Percentiles rank a stretch among this genome's conserved stretches.
Conservation (phyloP, 1,140 invertebrate species). For the Odontomachus brunneus region DNA sequence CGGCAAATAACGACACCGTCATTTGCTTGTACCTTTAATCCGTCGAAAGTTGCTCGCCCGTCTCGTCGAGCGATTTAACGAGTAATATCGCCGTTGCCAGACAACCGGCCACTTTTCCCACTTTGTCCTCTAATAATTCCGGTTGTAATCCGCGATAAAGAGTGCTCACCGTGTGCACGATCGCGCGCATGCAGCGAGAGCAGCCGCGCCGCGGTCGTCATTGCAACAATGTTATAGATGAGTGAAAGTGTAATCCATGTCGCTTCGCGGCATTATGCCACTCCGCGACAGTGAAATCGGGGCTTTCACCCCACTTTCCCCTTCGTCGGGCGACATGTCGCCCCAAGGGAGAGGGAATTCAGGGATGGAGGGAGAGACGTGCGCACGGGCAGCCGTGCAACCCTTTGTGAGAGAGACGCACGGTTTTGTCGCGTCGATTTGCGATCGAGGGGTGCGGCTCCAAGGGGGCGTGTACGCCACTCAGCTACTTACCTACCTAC, state of each 20-base stretch:
- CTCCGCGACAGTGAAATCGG: conserved; percentile 21
- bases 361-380: conserved; percentile 1
- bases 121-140: too few relatives aligned
- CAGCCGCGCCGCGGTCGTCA: neutral
- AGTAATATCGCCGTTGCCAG: too few relatives aligned
- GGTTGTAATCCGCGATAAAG: neutral
- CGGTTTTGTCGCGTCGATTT: conserved; percentile 58
- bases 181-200: neutral
- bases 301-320: conserved; percentile 27
- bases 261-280: conserved; percentile 10
- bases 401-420: conserved; percentile 39
- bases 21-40: too few relatives aligned
- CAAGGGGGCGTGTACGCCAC: conserved; percentile 73
- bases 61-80: too few relatives aligned
- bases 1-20: too few relatives aligned
- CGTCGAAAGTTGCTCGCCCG: too few relatives aligned
- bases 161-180: neutral
- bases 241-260: conserved; percentile 19
- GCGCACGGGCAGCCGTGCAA: conserved; percentile 25
- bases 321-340: conserved; percentile 21
- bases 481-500: conserved; percentile 47
- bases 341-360: neutral
- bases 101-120: too few relatives aligned
- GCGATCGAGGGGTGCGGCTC: conserved; percentile 67
- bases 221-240: conserved; percentile 14